Base-by-base conservation (phyloP, 2,797 vertebrate genomes). In the Lithobates pipiens region DNA sequence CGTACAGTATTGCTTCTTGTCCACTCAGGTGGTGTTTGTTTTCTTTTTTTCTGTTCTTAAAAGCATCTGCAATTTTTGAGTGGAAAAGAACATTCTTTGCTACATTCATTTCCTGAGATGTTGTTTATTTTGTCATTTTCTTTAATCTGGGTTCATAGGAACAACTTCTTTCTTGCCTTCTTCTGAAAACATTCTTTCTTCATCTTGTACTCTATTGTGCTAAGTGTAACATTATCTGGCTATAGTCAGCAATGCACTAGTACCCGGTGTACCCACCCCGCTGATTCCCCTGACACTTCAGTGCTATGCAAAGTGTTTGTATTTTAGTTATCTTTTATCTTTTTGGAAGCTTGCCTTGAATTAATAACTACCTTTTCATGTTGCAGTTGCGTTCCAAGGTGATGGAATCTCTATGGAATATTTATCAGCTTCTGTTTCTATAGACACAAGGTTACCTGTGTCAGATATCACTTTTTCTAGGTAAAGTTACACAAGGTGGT, bases 61-160 rank as follows among this genome's bases (percentile, higher is more conserved):
- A 78, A 61, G 71, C 15, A 71, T 67, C 32, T 85, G 76, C 29
- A 85, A 85, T 84, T 77, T 77, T 44, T 29, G 29, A 74, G 36
- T 72, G 76, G 42, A 57, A 85, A 76, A 86, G 42, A 81, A 76
- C 72, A 69, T 81, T 71, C 50, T 77, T 82, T 81, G 73, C 54
- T 46, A 27, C 32, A 25, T 70, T 61, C 42, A 77, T 65, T 86
- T 86, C 73, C 78, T 76, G 65, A 25, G 65, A 70, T 81, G 46
- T 65, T 68, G 77, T 77, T 86, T 76, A 76, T 42, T 74, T 42
- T 80, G 78, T 61, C 65, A 70, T 75, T 76, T 75, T 80, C 57
- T 85, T 79, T 86, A 76, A 81, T 81, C 72, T 63, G 32, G 27
- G 13, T 81, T 70, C n/a, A 61, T 46, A 85, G 61, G 72, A 86